Percentiles rank a stretch among this genome's conserved stretches.
Conservation (phyloP, 2,888 invertebrate genomes). For the Drosophila pseudotalamancana region DNA sequence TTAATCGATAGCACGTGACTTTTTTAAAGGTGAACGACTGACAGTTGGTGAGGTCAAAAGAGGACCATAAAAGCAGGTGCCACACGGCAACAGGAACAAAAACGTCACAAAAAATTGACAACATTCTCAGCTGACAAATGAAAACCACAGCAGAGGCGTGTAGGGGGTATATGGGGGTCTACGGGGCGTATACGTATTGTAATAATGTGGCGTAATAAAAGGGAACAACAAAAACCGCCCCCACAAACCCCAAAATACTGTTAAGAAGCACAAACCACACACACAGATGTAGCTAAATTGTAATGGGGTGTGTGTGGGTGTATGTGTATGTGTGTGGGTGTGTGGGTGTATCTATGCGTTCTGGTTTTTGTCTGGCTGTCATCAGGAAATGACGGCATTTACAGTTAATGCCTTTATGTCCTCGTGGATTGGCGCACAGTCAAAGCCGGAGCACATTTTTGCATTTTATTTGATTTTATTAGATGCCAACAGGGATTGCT, state of each 20-base stretch:
- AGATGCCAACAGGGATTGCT: slow-evolving; percentile 21
- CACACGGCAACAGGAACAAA: slow-evolving; percentile 52
- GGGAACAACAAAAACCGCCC: neutral
- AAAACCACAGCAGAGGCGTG: neutral
- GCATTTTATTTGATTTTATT: slow-evolving; percentile 74
- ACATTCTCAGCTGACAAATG: slow-evolving; percentile 63
- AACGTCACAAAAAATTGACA: slow-evolving; percentile 69
- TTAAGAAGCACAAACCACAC: slow-evolving; percentile 7
- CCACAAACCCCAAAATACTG: slow-evolving; percentile 7
- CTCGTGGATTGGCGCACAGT: slow-evolving; percentile 61
- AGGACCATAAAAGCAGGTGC: slow-evolving; percentile 12
- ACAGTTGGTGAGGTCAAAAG: slow-evolving; percentile 26
- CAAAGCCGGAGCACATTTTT: slow-evolving; percentile 46
- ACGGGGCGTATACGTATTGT: slow-evolving; percentile 24
- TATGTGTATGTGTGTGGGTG: slow-evolving; percentile 2
- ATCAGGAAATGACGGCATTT: slow-evolving; percentile 77
- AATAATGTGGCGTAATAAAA: slow-evolving; percentile 68
- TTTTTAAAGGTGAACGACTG: slow-evolving; percentile 82
- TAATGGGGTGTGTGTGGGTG: slow-evolving; percentile 9
- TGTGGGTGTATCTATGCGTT: slow-evolving; percentile 27
- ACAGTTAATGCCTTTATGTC: slow-evolving; percentile 78
- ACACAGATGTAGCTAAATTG: slow-evolving; percentile 15
- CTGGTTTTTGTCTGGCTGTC: slow-evolving; percentile 58
- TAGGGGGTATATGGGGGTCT: neutral
- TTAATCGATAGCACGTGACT: slow-evolving; percentile 82